Percentiles rank a stretch among this genome's conserved stretches.
phyloP scores from a whole-genome alignment of 2,797 vertebrate genomes.

The Delichon dasypus region DNA sequence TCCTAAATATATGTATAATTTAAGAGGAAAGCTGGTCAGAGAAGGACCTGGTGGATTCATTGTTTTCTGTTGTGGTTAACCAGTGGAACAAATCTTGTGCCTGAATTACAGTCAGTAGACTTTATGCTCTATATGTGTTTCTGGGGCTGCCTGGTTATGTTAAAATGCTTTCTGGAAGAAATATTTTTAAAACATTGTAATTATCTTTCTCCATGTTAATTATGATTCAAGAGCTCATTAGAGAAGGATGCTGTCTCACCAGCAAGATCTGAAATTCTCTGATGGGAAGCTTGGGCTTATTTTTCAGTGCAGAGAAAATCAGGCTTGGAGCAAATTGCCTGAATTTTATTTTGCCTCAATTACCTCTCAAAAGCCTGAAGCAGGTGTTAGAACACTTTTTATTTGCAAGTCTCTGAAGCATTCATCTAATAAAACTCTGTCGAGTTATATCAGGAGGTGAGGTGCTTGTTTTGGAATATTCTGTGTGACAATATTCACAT shows the following conservation, averaged over 20 bases:
- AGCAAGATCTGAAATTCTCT: conserved; percentile 18
- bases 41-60: not conserved
- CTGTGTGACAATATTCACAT: not conserved
- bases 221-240: conserved; percentile 22
- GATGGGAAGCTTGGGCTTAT: not conserved
- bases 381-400: conserved; percentile 14
- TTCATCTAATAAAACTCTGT: not conserved
- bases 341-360: conserved; percentile 24
- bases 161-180: conserved; percentile 25
- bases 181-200: conserved; percentile 25
- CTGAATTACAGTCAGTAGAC: not conserved
- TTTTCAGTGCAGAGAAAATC: conserved; percentile 10
- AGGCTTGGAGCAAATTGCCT: not conserved
- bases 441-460: not conserved
- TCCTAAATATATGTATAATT: conserved; percentile 7
- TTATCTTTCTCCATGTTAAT: conserved; percentile 57
- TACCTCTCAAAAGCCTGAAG: conserved; percentile 5
- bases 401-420: conserved; percentile 3
- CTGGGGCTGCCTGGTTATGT: not conserved
- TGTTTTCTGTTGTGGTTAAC: not conserved
- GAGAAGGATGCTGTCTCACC: not conserved
- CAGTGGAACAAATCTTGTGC: not conserved
- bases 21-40: not conserved
- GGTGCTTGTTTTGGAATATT: not conserved
- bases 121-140: not conserved